These are phyloP conservation scores for Scophthalmus maximus DNA, from an alignment of 2,113 vertebrate genomes.

Conservation along the genomic window DNA sequence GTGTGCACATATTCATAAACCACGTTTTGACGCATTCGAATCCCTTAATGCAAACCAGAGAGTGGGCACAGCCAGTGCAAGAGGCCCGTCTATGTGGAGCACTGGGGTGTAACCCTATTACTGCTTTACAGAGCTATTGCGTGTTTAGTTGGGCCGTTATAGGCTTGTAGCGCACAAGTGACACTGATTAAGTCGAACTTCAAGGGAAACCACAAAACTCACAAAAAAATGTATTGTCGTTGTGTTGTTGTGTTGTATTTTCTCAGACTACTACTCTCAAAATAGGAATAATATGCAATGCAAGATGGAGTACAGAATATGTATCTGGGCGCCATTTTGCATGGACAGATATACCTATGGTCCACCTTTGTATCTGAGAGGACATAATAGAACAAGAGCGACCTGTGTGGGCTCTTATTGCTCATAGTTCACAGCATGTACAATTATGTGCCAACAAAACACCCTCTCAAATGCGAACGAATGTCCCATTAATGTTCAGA, in stretches of 20 bases:
- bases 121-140: slow-evolving; percentile 73
- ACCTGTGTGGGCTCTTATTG: slow-evolving; percentile 52
- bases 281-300: background rate
- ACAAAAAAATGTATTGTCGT: background rate
- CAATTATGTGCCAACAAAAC: slow-evolving; percentile 62
- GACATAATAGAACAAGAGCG: slow-evolving; percentile 30
- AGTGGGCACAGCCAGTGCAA: slow-evolving; percentile 13
- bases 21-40: too few species aligned
- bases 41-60: slow-evolving; percentile 27
- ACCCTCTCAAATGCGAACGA: slow-evolving; percentile 53
- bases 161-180: slow-evolving; percentile 63
- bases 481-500: slow-evolving; percentile 49
- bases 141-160: slow-evolving; percentile 63
- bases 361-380: slow-evolving; percentile 27
- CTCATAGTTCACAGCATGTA: slow-evolving; percentile 51
- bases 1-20: background rate
- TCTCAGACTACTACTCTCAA: background rate
- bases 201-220: slow-evolving; percentile 28
- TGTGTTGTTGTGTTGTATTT: background rate
- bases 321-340: slow-evolving; percentile 45
- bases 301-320: background rate
- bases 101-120: slow-evolving; percentile 74
- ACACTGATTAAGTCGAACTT: slow-evolving; percentile 69
- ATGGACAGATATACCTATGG: slow-evolving; percentile 5
- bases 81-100: slow-evolving; percentile 52